Base-by-base conservation (phyloP, 2,888 invertebrate species). In the Ophioninae sp. region DNA sequence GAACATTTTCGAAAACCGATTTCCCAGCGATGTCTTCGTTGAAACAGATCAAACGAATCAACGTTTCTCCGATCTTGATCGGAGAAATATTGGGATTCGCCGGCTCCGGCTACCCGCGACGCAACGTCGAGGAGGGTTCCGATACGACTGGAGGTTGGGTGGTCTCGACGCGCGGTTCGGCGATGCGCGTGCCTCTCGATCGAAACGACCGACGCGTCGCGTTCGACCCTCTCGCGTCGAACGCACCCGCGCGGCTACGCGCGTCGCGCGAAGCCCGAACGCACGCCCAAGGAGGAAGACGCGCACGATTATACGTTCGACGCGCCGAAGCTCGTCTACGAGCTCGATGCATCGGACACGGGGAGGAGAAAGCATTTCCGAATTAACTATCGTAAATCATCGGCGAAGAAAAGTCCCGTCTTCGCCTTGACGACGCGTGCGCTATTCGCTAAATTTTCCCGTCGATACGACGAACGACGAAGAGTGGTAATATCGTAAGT, bases 181-280 rank as follows among this genome's bases (percentile, higher is more conserved):
- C 50, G 30, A 30, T 30, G 62, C 20, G 78, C 70, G 39, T 74
- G 74, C 56, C 59, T 77, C 80, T 75, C 88, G 44, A 62, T 90
- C 89, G 87, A 89, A 91, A 92, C 91, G 90, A 91, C 89, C 90
- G 88, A 87, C 90, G 89, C 86, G 91, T 91, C 89, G 88, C 87
- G 89, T 81, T 81, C 68, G 77, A 50, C 50, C 17, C 50, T 78
- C 61, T 72, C 77, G 82, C 75, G 77, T 77, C 79, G 85, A 86
- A 83, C 30, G 30, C 83, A 79, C 13, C 50, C 68, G 64, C 68
- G 70, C 59, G 39, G 72, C 62, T 39, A 81, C 65, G 13, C 8
- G 13, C 61, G 50, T 21, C 56, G 23, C 56, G 56, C 23, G 50
- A 21, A 65, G 17, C 21, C 20, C 20, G 21, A 61, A 65, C 59